These are phyloP conservation scores for Sylvia atricapilla DNA, from an alignment of 2,113 vertebrate genomes.

Conservation along the genomic window DNA sequence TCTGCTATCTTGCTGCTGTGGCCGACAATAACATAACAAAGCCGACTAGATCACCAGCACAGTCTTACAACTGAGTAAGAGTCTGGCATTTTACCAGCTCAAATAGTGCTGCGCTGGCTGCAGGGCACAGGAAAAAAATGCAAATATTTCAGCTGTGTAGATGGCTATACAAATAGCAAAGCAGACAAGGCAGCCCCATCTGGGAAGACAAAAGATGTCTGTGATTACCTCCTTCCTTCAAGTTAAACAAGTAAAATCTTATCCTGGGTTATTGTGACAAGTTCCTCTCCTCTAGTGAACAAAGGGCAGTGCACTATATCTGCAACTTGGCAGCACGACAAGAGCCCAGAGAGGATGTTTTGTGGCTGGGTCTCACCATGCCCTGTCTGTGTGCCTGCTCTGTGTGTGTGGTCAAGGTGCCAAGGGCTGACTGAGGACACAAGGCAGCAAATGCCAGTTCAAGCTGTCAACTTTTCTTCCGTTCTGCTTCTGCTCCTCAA, in stretches of 20 bases:
- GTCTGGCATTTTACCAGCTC: conserved; percentile 36
- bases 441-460: neutral
- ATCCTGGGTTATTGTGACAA: neutral
- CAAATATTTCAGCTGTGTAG: conserved; percentile 35
- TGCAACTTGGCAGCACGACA: neutral
- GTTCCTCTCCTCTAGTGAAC: neutral
- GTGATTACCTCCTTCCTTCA: neutral
- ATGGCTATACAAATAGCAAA: conserved; percentile 29
- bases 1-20: neutral
- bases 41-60: neutral
- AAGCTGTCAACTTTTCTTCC: neutral
- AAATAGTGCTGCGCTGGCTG: conserved; percentile 17
- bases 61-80: conserved; percentile 14
- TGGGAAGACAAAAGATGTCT: neutral
- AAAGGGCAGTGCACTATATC: neutral
- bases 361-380: neutral
- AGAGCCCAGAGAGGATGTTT: neutral
- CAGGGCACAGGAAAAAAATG: conserved; percentile 1
- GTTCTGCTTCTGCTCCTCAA: neutral
- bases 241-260: conserved; percentile 2
- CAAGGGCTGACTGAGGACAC: neutral
- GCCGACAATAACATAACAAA: neutral
- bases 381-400: neutral
- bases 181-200: neutral
- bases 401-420: neutral